Percentiles rank a stretch among this genome's conserved stretches.
phyloP scores from a whole-genome alignment of 2,797 vertebrate genomes.

The Delichon dasypus region DNA sequence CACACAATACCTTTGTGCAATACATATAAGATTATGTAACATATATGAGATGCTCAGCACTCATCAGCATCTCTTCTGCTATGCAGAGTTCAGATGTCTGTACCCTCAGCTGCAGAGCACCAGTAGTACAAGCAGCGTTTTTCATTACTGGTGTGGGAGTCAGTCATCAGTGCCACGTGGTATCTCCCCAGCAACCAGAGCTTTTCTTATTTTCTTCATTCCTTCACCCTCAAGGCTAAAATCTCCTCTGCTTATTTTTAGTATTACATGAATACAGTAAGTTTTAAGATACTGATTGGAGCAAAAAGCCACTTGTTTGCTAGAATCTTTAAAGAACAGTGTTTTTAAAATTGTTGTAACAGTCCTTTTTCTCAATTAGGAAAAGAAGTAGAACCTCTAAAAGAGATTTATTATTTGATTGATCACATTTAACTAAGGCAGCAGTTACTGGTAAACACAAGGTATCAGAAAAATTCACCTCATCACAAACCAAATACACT shows the following conservation, averaged over 20 bases:
- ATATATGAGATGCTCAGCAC: background rate
- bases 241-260: conserved; percentile 45
- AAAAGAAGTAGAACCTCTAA: background rate
- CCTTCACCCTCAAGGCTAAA: conserved; percentile 50
- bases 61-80: background rate
- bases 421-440: conserved; percentile 39
- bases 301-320: conserved; percentile 15
- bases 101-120: background rate
- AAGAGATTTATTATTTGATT: conserved; percentile 56
- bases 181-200: background rate
- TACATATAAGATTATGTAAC: background rate
- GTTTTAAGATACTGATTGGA: conserved; percentile 35
- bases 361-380: conserved; percentile 55
- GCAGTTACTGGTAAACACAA: conserved; percentile 32
- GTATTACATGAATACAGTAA: background rate
- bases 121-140: background rate
- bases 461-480: conserved; percentile 46
- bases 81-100: background rate
- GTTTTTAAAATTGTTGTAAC: conserved; percentile 52
- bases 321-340: conserved; percentile 48
- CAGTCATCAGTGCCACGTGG: background rate
- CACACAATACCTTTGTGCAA: background rate
- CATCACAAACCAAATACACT: conserved; percentile 31
- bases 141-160: background rate
- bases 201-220: background rate